These are phyloP conservation scores for Dicyrtoma fusca DNA, from an alignment of 2,888 invertebrate species.

Conservation along the genomic window DNA sequence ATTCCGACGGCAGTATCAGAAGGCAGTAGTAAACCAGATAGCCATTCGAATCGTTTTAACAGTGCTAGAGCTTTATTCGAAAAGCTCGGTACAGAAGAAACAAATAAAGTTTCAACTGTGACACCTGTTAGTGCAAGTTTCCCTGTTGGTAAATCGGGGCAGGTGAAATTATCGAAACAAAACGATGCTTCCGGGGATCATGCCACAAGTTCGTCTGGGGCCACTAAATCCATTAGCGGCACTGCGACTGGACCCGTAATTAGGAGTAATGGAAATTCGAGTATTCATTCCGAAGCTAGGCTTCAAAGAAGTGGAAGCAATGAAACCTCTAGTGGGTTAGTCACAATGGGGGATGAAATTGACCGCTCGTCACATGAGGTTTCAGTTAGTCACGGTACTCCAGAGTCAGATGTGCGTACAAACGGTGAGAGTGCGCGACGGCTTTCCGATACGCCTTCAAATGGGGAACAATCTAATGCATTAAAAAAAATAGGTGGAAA, in stretches of 20 bases:
- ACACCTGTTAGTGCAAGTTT: constrained; percentile 26
- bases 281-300: background rate
- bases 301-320: constrained; percentile 29
- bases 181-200: background rate
- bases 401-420: constrained; percentile 16
- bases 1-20: constrained; percentile 59
- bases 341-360: background rate
- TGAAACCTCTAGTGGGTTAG: constrained; percentile 2
- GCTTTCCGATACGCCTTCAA: constrained; percentile 5
- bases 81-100: constrained; percentile 75
- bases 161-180: constrained; percentile 21
- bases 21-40: constrained; percentile 80
- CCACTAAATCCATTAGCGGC: background rate
- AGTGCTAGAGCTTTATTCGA: constrained; percentile 90
- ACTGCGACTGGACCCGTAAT: constrained; percentile 1
- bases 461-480: constrained; percentile 8
- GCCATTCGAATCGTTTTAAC: constrained; percentile 87
- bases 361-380: constrained; percentile 8
- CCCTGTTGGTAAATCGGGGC: constrained; percentile 3
- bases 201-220: background rate
- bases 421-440: constrained; percentile 15
- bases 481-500: background rate
- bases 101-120: constrained; percentile 55
- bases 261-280: constrained; percentile 25
- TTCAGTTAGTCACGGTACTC: constrained; percentile 7